phyloP scores from a whole-genome alignment of 1,140 invertebrate genomes.

The Chironomus tepperi region DNA sequence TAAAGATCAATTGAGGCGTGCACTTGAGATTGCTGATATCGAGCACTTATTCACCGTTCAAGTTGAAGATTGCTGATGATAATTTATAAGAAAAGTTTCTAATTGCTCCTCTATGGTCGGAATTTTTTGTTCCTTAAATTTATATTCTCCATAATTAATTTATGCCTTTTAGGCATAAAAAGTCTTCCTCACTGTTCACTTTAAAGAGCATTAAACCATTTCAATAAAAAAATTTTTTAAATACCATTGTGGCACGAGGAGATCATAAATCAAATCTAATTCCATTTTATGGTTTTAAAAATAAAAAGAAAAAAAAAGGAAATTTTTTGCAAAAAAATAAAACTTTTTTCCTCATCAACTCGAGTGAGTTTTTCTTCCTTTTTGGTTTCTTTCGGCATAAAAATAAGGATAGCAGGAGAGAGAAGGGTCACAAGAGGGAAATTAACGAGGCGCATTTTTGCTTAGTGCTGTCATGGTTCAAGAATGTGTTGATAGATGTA shows the following conservation, averaged over 20 bases:
- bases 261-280: conserved; percentile 2
- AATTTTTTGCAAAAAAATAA: no score
- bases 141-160: not conserved
- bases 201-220: conserved; percentile 14
- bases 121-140: no score
- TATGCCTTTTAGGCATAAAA: not conserved
- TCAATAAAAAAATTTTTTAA: conserved; percentile 8
- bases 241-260: not conserved
- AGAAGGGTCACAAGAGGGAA: no score
- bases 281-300: conserved; percentile 3
- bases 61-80: not conserved
- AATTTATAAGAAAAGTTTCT: conserved; percentile 10
- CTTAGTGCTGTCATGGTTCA: no score
- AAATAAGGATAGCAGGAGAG: no score
- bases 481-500: no score
- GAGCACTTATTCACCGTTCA: not conserved
- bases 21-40: no score
- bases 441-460: no score
- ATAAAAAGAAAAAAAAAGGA: not conserved
- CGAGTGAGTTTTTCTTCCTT: not conserved
- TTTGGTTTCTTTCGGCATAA: no score
- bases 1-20: no score
- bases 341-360: not conserved
- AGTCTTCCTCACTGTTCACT: not conserved
- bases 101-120: not conserved